phyloP scores from a whole-genome alignment of 2,888 invertebrate species.

The Brachyptera risi region DNA sequence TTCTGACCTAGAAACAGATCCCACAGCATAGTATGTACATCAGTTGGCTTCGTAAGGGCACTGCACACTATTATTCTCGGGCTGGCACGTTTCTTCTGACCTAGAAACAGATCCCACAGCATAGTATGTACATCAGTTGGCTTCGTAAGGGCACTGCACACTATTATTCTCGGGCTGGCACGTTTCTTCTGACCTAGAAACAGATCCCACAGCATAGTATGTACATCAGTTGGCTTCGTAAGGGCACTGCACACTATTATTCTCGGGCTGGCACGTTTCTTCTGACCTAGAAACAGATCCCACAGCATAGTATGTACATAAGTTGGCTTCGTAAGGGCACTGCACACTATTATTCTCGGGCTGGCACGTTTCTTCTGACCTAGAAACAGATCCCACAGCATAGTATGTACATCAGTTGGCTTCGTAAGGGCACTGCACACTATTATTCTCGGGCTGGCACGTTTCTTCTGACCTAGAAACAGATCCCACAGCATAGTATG shows the following conservation, averaged over 20 bases:
- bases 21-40: no score
- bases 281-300: neutral
- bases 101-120: no score
- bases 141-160: neutral
- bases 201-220: no score
- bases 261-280: neutral
- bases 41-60: neutral
- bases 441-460: neutral
- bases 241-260: neutral
- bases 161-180: neutral
- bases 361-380: neutral
- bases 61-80: neutral
- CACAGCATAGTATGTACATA: no score
- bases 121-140: no score
- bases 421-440: neutral
- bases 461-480: neutral
- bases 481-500: no score
- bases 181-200: neutral
- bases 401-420: no score
- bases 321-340: neutral
- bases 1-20: neutral
- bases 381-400: no score
- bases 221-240: neutral
- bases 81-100: neutral
- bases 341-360: neutral